Conservation (phyloP, 2,888 invertebrate genomes). For the Resseliella maxima region DNA sequence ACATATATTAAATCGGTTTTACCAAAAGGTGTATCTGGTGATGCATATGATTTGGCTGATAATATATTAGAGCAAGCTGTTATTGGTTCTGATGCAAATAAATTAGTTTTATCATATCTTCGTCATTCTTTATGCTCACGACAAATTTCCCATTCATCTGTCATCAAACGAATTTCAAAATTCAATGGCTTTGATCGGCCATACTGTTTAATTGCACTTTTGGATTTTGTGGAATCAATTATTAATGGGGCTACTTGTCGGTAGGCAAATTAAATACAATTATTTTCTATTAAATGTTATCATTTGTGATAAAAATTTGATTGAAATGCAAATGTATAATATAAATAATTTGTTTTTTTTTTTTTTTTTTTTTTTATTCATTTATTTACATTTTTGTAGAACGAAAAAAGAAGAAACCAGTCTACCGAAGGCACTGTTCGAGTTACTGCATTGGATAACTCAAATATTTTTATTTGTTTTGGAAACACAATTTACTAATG, state of each 20-base stretch:
- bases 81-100: constrained; percentile 91
- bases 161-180: constrained; percentile 86
- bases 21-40: constrained; percentile 91
- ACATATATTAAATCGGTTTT: constrained; percentile 93
- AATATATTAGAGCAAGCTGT: constrained; percentile 94
- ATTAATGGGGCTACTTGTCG: constrained; percentile 71
- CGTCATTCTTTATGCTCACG: constrained; percentile 92
- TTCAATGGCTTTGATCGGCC: constrained; percentile 89
- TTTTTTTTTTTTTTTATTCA: constrained; percentile 66
- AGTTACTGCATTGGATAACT: constrained; percentile 83
- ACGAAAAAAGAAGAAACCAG: constrained; percentile 90
- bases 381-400: constrained; percentile 66
- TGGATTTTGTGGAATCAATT: constrained; percentile 85
- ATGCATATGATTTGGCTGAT: constrained; percentile 91
- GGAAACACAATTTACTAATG: constrained; percentile 63
- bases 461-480: constrained; percentile 73
- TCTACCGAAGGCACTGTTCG: constrained; percentile 84
- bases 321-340: too few relatives aligned
- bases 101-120: constrained; percentile 89
- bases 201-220: constrained; percentile 85
- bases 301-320: too few relatives aligned
- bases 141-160: constrained; percentile 90
- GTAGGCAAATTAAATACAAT: constrained; percentile 60
- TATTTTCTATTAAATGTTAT: too few relatives aligned
- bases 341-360: constrained; percentile 69